Evolutionary conservation across 2,888 invertebrate genomes (phyloP), one percentile per base, ranked within the genome.

Genomic region (Chymomyza amoena): DNA sequence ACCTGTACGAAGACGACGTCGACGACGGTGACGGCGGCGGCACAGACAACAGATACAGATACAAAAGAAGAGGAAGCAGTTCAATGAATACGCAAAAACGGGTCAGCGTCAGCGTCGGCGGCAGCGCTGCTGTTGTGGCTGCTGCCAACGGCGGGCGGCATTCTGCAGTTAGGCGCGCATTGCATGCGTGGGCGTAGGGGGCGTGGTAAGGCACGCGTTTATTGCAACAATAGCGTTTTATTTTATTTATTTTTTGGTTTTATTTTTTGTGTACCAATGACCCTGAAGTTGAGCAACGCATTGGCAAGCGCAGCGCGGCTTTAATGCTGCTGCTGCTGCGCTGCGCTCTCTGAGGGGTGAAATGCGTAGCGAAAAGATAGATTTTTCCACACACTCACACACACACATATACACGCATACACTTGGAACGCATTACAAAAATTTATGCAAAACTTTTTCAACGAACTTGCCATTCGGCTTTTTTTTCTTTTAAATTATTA

Each of bases 1-100:
- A 79, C 81, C 81, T 79, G 79, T 81, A 75, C 65, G 52, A 16
- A 2, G 52, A n/a, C 16, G 7, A 16, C 36, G 5, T 10, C 51
- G 28, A 50, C 56, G 61, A 25, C 50, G 15, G 25, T 51, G 9
- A 15, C 59, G 61, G 45, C 39, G 56, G 62, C 57, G 20, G 52
- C 61, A 67, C 67, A 73, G 64, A 70, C 76, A 63, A 69, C 66
- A 73, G 73, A 73, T 68, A 78, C 80, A 79, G 81, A 85, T 80
- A 83, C 80, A 82, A 68, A 81, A 81, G 70, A 84, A 73, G 82
- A 73, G 72, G 39, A 70, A 64, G 78, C 70, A 76, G 77, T 80
- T 84, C 81, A 79, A 87, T 81, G 81, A 70, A 76, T 81, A 81
- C 83, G 81, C 81, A 81, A 85, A 87, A 88, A 86, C 81, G 84